phyloP scores from a whole-genome alignment of 2,113 vertebrate genomes.

The Notarius lentiginosus region DNA sequence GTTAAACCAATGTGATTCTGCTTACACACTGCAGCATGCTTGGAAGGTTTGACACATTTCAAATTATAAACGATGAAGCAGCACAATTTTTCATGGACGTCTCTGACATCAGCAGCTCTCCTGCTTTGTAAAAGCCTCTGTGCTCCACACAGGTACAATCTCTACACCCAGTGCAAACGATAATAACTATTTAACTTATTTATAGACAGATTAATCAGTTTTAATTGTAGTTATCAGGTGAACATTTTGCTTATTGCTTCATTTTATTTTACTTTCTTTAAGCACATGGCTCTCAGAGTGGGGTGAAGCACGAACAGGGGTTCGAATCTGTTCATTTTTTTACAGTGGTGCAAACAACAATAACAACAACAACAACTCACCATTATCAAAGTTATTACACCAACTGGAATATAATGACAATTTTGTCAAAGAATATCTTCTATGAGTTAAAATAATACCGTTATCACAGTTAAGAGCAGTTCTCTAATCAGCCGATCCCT shows the following conservation, averaged over 20 bases:
- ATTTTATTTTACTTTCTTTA: background rate
- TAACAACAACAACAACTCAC: background rate
- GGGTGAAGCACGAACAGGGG: background rate
- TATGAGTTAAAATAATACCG: background rate
- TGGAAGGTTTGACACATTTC: constrained; percentile 52
- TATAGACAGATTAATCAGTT: background rate
- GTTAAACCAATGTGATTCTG: constrained; percentile 34
- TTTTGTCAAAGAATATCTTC: background rate
- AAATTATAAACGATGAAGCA: constrained; percentile 48
- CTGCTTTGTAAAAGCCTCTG: constrained; percentile 28
- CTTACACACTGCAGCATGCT: constrained; percentile 19
- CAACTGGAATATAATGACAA: background rate
- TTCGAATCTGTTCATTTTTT: background rate
- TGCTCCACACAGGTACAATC: constrained; percentile 11
- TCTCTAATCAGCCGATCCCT: no score
- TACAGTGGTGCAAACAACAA: background rate
- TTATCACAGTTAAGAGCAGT: no score
- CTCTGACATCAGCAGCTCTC: constrained; percentile 45
- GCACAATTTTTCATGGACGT: constrained; percentile 17
- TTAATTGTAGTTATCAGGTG: background rate
- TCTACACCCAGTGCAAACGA: background rate
- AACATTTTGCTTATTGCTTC: background rate
- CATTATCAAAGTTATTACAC: background rate
- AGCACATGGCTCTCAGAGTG: background rate
- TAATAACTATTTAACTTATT: background rate